Evolutionary conservation across 2,888 invertebrate species (phyloP).

Genomic region (Drosophila pseudotakahashii): DNA sequence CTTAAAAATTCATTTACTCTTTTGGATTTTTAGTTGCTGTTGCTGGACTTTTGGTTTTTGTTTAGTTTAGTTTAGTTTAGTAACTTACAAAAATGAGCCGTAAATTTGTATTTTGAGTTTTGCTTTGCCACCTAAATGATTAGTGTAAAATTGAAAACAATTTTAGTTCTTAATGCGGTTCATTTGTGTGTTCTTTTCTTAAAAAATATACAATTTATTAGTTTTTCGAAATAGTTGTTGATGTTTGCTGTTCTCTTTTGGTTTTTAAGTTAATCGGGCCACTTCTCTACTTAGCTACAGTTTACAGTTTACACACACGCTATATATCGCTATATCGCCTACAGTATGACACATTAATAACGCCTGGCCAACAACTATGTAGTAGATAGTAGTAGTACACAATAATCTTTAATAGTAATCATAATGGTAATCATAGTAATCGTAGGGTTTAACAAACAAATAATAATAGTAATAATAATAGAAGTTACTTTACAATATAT

Average conservation of each 20-base stretch:
- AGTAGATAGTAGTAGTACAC: conserved; percentile 30
- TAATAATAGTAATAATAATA: conserved; percentile 59
- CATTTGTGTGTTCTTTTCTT: conserved; percentile 30
- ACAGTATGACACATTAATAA: conserved; percentile 71
- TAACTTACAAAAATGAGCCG: conserved; percentile 60
- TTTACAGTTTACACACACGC: conserved; percentile 46
- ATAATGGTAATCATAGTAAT: conserved; percentile 47
- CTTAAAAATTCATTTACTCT: conserved; percentile 53
- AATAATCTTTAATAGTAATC: conserved; percentile 50
- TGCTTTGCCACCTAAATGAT: conserved; percentile 38
- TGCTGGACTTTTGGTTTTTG: conserved; percentile 55
- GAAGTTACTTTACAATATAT: conserved; percentile 41
- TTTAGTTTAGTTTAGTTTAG: conserved; percentile 26
- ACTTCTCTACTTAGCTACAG: conserved; percentile 20
- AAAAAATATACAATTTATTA: conserved; percentile 63
- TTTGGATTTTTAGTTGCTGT: conserved; percentile 17
- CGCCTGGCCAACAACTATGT: conserved; percentile 57
- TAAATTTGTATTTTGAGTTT: conserved; percentile 41
- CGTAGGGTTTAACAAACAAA: conserved; percentile 73
- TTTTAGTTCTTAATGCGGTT: conserved; percentile 50
- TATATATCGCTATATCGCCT: conserved; percentile 37
- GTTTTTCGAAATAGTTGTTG: conserved; percentile 61
- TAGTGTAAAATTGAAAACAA: conserved; percentile 72
- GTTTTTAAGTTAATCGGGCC: conserved; percentile 29
- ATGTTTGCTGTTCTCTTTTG: background rate